Conservation (phyloP, 2,113 vertebrate genomes). For the Cranoglanis bouderius region DNA sequence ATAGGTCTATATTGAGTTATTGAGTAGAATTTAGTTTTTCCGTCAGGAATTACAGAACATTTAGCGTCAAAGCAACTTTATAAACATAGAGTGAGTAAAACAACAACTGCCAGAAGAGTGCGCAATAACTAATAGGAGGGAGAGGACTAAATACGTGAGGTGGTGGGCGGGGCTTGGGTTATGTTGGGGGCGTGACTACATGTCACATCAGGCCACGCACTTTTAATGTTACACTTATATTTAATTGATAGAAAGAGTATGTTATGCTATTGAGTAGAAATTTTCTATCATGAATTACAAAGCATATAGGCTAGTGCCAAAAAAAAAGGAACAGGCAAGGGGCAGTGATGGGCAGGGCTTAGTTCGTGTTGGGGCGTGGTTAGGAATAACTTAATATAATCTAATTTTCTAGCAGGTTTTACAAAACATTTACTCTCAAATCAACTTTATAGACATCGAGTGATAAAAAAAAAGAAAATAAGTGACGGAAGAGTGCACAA, state of each 20-base stretch:
- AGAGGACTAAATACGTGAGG: constrained; percentile 51
- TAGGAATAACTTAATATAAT: not conserved
- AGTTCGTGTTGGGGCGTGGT: not conserved
- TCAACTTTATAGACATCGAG: not conserved
- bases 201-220: not conserved
- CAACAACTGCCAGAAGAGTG: not conserved
- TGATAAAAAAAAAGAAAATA: not conserved
- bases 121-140: constrained; percentile 42
- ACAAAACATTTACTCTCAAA: not conserved
- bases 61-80: not conserved
- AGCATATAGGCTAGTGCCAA: not conserved
- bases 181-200: not conserved
- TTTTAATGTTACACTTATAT: not conserved
- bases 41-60: not conserved
- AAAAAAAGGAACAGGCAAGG: not conserved
- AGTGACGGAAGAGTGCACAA: too few species aligned
- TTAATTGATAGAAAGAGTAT: not conserved
- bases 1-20: not conserved
- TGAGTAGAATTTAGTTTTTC: not conserved
- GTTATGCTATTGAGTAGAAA: not conserved
- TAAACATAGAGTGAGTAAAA: not conserved
- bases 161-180: constrained; percentile 51
- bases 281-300: not conserved
- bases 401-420: not conserved
- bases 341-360: not conserved